Conservation (phyloP, 2,113 vertebrate genomes). For the Sapajus apella region DNA sequence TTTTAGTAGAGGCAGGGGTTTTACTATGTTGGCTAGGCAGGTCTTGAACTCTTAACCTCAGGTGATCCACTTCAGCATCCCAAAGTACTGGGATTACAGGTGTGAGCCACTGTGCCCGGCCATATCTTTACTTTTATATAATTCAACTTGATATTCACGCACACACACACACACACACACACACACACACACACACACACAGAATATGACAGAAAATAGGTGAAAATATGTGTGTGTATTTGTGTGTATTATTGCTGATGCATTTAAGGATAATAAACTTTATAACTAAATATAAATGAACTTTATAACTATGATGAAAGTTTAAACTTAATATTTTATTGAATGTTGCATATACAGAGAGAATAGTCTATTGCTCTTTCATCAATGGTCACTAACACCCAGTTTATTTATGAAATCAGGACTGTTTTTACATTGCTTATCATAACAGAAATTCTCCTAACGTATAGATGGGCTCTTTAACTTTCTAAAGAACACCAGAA, state of each 20-base stretch:
- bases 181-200: not conserved
- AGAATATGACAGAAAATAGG: not conserved
- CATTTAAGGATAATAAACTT: not conserved
- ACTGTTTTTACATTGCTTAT: not conserved
- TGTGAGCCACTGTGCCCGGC: too few species aligned
- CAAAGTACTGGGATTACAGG: too few species aligned
- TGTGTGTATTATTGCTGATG: not conserved
- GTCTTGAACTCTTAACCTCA: too few species aligned
- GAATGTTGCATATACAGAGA: not conserved
- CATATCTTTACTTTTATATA: not conserved
- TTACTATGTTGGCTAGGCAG: too few species aligned
- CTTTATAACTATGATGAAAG: not conserved
- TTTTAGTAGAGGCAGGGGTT: too few species aligned
- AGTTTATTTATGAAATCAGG: not conserved
- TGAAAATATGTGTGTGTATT: not conserved
- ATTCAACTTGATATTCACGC: not conserved
- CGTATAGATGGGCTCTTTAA: not conserved
- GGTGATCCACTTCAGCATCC: too few species aligned
- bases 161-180: not conserved
- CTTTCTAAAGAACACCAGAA: constrained; percentile 9
- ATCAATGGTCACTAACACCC: not conserved
- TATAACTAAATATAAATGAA: not conserved
- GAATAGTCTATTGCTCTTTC: not conserved
- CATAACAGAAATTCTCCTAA: constrained; percentile 18
- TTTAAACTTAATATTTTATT: not conserved